Conservation (phyloP, 1,140 invertebrate genomes). For the Euborellia annulipes region DNA sequence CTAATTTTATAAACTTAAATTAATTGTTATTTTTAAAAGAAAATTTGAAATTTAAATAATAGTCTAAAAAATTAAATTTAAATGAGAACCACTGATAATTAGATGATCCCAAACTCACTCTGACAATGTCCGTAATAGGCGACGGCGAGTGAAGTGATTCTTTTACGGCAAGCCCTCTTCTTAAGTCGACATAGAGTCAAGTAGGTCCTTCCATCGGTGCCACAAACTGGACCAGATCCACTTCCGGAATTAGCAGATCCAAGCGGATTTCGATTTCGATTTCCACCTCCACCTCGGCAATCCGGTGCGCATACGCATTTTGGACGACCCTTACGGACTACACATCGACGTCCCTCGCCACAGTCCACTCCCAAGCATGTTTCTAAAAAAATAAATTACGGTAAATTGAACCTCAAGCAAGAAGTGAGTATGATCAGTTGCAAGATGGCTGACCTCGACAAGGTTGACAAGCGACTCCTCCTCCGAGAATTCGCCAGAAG, state of each 20-base stretch:
- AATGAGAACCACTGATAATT: too few species aligned
- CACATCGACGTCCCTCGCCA: conserved; percentile 59
- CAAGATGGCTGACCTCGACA: conserved; percentile 46
- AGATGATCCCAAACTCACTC: conserved; percentile 41
- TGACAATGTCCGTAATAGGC: conserved; percentile 74
- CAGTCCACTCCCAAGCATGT: conserved; percentile 65
- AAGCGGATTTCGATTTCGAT: neutral
- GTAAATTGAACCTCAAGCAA: neutral
- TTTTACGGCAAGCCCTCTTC: conserved; percentile 61
- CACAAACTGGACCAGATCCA: conserved; percentile 57
- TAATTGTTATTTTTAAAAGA: too few species aligned
- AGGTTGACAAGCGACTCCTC: conserved; percentile 53
- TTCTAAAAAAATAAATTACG: conserved; percentile 36
- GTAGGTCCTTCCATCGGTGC: conserved; percentile 76
- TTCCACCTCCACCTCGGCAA: conserved; percentile 29
- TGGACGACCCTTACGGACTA: conserved; percentile 55
- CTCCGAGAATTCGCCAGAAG: conserved; percentile 56
- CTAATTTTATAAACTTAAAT: too few species aligned
- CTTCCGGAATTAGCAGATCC: conserved; percentile 22
- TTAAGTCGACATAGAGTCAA: conserved; percentile 63
- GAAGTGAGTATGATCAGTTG: neutral
- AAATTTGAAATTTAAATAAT: too few species aligned
- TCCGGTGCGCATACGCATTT: conserved; percentile 61
- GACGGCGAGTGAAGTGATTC: conserved; percentile 50
- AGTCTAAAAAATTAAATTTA: too few species aligned